Percentiles rank a stretch among this genome's conserved stretches.
Evolutionary conservation across 2,113 vertebrate species (phyloP).

Genomic region (Plecotus auritus): DNA sequence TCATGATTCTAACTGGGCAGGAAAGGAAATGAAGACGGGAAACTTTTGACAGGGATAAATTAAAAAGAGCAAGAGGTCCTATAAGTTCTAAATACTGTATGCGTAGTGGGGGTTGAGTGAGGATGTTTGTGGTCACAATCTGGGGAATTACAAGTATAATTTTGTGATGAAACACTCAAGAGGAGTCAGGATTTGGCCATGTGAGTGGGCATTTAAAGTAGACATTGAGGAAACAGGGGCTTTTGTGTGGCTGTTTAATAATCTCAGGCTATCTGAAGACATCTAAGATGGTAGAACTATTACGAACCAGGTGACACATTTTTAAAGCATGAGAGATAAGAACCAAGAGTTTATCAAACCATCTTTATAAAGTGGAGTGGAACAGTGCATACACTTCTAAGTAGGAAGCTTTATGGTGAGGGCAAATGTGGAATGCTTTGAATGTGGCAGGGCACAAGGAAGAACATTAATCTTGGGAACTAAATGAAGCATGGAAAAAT

Average conservation of each 20-base stretch:
- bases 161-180: neutral
- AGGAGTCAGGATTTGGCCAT: neutral
- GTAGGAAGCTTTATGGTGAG: neutral
- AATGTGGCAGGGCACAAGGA: neutral
- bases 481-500: neutral
- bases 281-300: neutral
- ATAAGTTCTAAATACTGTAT: neutral
- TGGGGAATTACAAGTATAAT: neutral
- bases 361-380: neutral
- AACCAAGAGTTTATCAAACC: neutral
- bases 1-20: neutral
- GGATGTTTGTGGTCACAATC: neutral
- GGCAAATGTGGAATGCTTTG: neutral
- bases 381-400: neutral
- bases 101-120: accelerated
- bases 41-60: neutral
- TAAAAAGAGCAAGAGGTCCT: accelerated
- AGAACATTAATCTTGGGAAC: neutral
- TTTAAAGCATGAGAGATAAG: neutral
- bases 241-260: neutral
- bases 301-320: neutral
- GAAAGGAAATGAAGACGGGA: neutral
- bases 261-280: neutral
- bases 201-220: neutral
- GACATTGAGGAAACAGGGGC: neutral